These are phyloP conservation scores for Melipona beecheii DNA, from an alignment of 2,888 invertebrate species.

Conservation along the genomic window DNA sequence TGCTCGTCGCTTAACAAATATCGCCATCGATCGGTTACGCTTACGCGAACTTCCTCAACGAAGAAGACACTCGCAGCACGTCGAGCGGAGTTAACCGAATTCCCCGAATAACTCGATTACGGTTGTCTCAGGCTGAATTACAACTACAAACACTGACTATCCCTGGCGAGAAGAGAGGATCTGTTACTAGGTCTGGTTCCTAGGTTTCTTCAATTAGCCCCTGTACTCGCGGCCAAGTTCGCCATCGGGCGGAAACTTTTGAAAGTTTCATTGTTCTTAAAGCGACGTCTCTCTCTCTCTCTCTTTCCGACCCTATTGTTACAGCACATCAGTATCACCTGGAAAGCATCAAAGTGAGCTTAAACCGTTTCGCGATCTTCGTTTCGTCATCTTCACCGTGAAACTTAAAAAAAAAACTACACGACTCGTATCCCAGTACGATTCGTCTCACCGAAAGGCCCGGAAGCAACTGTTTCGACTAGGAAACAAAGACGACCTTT, in stretches of 20 bases:
- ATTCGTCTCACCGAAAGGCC: no score
- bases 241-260: conserved; percentile 45
- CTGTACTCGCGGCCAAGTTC: conserved; percentile 49
- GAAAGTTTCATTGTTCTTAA: conserved; percentile 34
- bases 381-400: not conserved
- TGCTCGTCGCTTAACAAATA: not conserved
- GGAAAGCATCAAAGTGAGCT: no score
- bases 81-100: conserved; percentile 37
- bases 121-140: conserved; percentile 56
- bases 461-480: no score
- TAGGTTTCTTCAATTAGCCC: conserved; percentile 61
- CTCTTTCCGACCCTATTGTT: conserved; percentile 11
- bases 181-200: conserved; percentile 49
- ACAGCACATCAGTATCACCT: not conserved
- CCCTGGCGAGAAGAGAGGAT: conserved; percentile 19
- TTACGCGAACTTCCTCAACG: not conserved
- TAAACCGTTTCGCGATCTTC: not conserved
- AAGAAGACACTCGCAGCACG: conserved; percentile 14
- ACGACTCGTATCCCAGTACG: no score
- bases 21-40: not conserved
- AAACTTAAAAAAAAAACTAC: no score
- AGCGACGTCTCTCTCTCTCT: not conserved
- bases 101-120: conserved; percentile 61
- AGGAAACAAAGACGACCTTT: no score
- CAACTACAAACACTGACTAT: conserved; percentile 60